Evolutionary conservation across 2,797 vertebrate genomes (phyloP).

Genomic region (Calcarius lapponicus): DNA sequence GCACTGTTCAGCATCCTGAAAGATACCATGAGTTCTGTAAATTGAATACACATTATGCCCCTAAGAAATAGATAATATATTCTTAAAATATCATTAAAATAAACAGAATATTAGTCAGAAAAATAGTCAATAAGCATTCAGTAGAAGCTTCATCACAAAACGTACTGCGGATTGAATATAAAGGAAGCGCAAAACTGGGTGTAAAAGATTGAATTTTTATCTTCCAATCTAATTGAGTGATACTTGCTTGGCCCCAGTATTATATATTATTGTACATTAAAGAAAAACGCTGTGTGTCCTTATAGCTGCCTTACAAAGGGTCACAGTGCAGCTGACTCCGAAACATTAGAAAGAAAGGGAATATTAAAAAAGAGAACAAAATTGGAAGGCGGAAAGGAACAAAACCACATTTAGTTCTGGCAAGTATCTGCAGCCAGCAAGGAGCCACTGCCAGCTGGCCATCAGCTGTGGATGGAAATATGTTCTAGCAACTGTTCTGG

Average conservation of each 20-base stretch:
- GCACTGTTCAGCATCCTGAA: neutral
- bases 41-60: neutral
- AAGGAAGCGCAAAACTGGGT: neutral
- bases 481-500: constrained; percentile 30
- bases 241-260: neutral
- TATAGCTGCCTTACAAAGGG: neutral
- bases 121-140: neutral
- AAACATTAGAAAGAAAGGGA: neutral
- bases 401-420: neutral
- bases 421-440: neutral
- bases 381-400: neutral
- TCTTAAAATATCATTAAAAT: neutral
- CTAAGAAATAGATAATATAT: neutral
- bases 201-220: neutral
- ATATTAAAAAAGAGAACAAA: neutral
- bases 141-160: neutral
- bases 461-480: constrained; percentile 14
- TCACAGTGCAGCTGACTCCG: neutral
- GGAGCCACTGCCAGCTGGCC: constrained; percentile 7
- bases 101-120: neutral
- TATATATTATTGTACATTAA: neutral
- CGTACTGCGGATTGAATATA: rapidly evolving
- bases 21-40: neutral
- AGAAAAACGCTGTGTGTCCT: neutral
- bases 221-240: neutral